Percentiles rank a stretch among this genome's conserved stretches.
Conservation (phyloP, 2,113 vertebrate genomes). For the Pristiophorus japonicus region DNA sequence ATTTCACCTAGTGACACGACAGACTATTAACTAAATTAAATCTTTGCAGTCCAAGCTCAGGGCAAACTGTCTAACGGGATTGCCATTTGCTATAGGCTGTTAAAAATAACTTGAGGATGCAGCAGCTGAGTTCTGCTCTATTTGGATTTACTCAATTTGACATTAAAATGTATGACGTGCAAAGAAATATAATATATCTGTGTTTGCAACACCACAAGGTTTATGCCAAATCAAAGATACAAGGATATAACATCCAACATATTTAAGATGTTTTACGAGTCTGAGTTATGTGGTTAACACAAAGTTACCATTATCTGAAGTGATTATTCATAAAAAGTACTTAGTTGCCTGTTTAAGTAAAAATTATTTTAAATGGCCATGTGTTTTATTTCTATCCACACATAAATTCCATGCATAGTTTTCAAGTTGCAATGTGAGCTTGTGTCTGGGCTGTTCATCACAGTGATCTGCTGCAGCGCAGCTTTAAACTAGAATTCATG, state of each 20-base stretch:
- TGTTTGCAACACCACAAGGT: not conserved
- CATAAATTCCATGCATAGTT: not conserved
- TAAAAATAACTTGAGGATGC: not conserved
- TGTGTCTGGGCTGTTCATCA: constrained; percentile 37
- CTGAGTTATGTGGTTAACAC: not conserved
- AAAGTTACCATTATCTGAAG: constrained; percentile 6
- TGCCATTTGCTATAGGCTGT: not conserved
- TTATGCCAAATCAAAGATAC: not conserved
- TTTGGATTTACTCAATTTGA: not conserved
- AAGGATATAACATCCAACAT: not conserved
- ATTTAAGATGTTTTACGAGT: not conserved
- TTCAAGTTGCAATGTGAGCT: not conserved
- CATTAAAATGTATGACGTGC: not conserved
- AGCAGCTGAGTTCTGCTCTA: not conserved
- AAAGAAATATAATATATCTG: not conserved
- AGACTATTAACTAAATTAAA: not conserved
- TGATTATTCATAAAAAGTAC: not conserved
- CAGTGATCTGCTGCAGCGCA: constrained; percentile 38
- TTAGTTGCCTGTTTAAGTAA: not conserved
- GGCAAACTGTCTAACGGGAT: not conserved
- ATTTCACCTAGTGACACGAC: not conserved
- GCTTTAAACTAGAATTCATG: not conserved
- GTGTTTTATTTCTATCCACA: not conserved
- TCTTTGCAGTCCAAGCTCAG: not conserved
- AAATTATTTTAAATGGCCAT: not conserved